These are phyloP conservation scores for Hydropsyche tenuis DNA, from an alignment of 1,140 invertebrate genomes.

Conservation along the genomic window DNA sequence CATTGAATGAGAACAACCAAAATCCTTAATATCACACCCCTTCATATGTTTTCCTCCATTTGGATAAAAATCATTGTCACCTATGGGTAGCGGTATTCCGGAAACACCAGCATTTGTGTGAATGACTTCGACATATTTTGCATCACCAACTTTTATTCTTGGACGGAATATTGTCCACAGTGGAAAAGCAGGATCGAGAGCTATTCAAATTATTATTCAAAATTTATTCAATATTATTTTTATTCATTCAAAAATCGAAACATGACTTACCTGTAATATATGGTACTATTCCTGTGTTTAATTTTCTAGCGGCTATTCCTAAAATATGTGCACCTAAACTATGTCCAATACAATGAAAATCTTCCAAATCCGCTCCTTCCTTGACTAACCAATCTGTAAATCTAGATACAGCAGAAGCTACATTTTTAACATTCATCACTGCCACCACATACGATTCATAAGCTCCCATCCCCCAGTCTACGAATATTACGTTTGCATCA, in stretches of 20 bases:
- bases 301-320: slow-evolving; percentile 58
- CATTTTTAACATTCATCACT: slow-evolving; percentile 57
- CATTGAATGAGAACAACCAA: slow-evolving; percentile 55
- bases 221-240: too few species aligned
- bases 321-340: slow-evolving; percentile 67
- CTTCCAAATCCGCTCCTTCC: slow-evolving; percentile 50
- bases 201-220: slow-evolving; percentile 49
- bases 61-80: slow-evolving; percentile 74
- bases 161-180: slow-evolving; percentile 55
- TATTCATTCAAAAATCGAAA: too few species aligned
- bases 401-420: slow-evolving; percentile 61
- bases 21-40: slow-evolving; percentile 59
- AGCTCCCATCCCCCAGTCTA: slow-evolving; percentile 63
- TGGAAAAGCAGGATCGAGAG: slow-evolving; percentile 73
- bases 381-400: slow-evolving; percentile 63
- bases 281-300: slow-evolving; percentile 36
- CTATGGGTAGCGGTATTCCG: slow-evolving; percentile 64
- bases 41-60: slow-evolving; percentile 69
- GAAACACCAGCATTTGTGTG: slow-evolving; percentile 70
- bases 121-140: slow-evolving; percentile 71
- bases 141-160: slow-evolving; percentile 60
- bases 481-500: slow-evolving; percentile 65
- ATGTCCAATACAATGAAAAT: slow-evolving; percentile 64
- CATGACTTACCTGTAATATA: slow-evolving; percentile 42
- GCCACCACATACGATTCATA: slow-evolving; percentile 59